Base-by-base conservation (phyloP, 2,113 vertebrate species). In the Vidua macroura region DNA sequence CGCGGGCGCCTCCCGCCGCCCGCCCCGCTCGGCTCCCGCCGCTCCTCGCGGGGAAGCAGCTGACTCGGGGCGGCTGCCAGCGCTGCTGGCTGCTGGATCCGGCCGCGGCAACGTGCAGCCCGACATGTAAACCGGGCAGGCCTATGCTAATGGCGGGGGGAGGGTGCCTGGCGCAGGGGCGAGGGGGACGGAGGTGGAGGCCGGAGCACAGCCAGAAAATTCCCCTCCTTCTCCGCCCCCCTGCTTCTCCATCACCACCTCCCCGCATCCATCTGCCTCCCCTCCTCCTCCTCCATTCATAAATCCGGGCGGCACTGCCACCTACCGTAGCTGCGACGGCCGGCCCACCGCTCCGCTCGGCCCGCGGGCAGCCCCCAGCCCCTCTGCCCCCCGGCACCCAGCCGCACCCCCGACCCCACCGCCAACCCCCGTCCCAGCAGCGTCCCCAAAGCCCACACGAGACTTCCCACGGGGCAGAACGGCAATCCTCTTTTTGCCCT, bases 21-120 rank as follows among this genome's bases (percentile, higher is more conserved):
- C n/a, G 56, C 56, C 33, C 56, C 56, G 33, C 56, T 24, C 56
- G 55, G 44, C 56, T n/a, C 33, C 56, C 68, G 78, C 68, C 56
- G 78, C 93, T 92, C 73, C 90, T 83, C 67, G 68, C 73, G 77
- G 92, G 87, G 76, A 95, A 98, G 97, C 98, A 98, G 97, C 97
- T 98, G 98, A 98, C 97, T 96, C 72, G 97, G 97, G 97, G 96
- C 46, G 85, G 66, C 75, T 53, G 97, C 98, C 98, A 98, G 93
- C 96, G 75, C 90, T 93, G 96, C 62, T 92, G 95, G 80, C 92
- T 92, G 91, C 96, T 95, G 96, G 97, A 97, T 97, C 94, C 59
- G 68, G 79, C 84, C 73, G 92, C 97, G 59, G 97, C 98, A 98
- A 98, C 98, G 98, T 98, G 98, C 98, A 91, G 97, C 96, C 94